A percentile compares a stretch with the other conserved stretches of the same genome.
These are phyloP conservation scores for Ptychoptera contaminata DNA, from an alignment of 2,888 invertebrate genomes.

Conservation along the genomic window DNA sequence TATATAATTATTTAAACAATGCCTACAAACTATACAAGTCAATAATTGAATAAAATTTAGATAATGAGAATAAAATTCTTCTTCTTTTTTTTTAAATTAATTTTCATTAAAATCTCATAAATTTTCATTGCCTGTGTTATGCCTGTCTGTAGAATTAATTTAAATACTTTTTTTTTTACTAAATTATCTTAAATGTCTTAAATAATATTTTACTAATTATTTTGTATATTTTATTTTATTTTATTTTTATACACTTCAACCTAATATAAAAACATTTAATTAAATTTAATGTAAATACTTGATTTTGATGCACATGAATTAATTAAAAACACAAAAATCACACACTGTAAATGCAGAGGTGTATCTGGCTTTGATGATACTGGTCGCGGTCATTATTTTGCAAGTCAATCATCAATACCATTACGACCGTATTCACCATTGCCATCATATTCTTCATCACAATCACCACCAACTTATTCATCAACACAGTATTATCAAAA, in stretches of 20 bases:
- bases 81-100: no score
- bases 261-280: no score
- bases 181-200: background rate
- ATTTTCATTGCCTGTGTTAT: no score
- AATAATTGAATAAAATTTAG: no score
- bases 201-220: background rate
- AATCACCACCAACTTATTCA: constrained; percentile 10
- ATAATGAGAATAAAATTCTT: no score
- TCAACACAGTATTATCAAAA: constrained; percentile 10
- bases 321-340: background rate
- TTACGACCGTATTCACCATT: constrained; percentile 9
- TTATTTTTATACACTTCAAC: no score
- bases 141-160: no score
- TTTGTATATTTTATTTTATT: no score
- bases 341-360: constrained; percentile 27
- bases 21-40: no score
- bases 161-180: background rate
- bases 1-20: background rate
- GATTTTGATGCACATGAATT: no score
- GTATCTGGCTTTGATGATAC: constrained; percentile 46
- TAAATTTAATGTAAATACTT: no score
- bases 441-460: constrained; percentile 7
- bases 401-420: constrained; percentile 20
- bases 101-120: no score
- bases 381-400: constrained; percentile 46